phyloP scores from a whole-genome alignment of 1,140 invertebrate species.

The Calephelis nemesis region DNA sequence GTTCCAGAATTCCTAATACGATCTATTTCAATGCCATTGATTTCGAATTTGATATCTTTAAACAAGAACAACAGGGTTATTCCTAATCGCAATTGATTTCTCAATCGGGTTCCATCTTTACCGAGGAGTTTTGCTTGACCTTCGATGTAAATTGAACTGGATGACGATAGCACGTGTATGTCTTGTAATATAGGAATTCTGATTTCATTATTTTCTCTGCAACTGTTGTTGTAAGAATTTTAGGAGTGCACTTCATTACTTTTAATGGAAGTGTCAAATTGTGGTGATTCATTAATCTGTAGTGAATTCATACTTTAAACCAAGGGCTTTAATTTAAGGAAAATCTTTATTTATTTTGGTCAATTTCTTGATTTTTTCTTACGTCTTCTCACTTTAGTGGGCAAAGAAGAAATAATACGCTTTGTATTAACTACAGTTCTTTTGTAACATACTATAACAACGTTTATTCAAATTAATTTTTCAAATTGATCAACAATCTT shows the following conservation, averaged over 20 bases:
- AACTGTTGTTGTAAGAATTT: constrained; percentile 16
- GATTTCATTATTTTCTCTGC: constrained; percentile 23
- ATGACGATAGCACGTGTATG: constrained; percentile 14
- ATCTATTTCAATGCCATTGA: too few relatives aligned
- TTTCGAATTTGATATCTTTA: too few relatives aligned
- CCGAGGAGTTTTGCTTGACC: background rate
- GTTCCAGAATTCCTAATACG: too few relatives aligned
- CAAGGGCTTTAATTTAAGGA: constrained; percentile 5
- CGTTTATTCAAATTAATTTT: too few relatives aligned
- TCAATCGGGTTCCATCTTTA: background rate
- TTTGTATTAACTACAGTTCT: too few relatives aligned
- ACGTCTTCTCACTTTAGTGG: too few relatives aligned
- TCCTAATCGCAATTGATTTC: background rate
- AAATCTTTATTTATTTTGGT: background rate
- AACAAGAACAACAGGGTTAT: background rate
- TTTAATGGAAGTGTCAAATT: constrained; percentile 11
- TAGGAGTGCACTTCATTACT: constrained; percentile 22
- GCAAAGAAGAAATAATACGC: too few relatives aligned
- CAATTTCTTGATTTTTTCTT: too few relatives aligned
- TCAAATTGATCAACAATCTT: too few relatives aligned
- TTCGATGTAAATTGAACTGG: constrained; percentile 20
- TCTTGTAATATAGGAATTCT: constrained; percentile 21
- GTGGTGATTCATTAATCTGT: background rate
- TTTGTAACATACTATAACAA: too few relatives aligned
- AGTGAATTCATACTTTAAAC: constrained; percentile 21